Percentiles rank a stretch among this genome's conserved stretches.
Evolutionary conservation across 2,888 invertebrate genomes (phyloP).

Genomic region (Xestia ashworthii): DNA sequence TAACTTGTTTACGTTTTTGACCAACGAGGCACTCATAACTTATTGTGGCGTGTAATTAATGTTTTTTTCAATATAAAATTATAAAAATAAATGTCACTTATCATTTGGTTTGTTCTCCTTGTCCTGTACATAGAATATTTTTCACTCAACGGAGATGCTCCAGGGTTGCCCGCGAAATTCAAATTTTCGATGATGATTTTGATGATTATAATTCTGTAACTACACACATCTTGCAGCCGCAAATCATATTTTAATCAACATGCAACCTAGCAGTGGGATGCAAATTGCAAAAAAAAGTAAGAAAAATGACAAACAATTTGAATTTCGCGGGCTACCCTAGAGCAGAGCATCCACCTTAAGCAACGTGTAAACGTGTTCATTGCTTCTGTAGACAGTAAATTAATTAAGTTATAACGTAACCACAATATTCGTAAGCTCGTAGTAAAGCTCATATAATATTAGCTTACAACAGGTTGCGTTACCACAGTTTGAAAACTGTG

Average conservation of each 20-base stretch:
- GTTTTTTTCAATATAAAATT: too few species aligned
- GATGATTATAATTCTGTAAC: too few species aligned
- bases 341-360: background rate
- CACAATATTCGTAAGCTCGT: background rate
- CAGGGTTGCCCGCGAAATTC: too few species aligned
- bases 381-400: background rate
- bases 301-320: too few species aligned
- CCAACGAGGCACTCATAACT: too few species aligned
- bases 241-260: too few species aligned
- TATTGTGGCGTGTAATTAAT: background rate
- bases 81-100: background rate
- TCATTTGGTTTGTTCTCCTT: background rate
- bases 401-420: constrained; percentile 9
- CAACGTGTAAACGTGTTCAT: background rate
- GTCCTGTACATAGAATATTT: constrained; percentile 10
- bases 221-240: too few species aligned
- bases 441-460: background rate
- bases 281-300: too few species aligned
- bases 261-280: too few species aligned
- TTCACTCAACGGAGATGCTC: background rate
- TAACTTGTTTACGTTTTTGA: background rate
- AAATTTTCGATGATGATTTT: too few species aligned
- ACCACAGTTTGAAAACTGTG: background rate
- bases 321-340: too few species aligned
- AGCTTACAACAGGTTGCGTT: background rate